Percentiles rank a stretch among this genome's conserved stretches.
These are phyloP conservation scores for Parazoanthus swiftii DNA, from an alignment of 92 coral and sea anemone genomes.

Conservation along the genomic window DNA sequence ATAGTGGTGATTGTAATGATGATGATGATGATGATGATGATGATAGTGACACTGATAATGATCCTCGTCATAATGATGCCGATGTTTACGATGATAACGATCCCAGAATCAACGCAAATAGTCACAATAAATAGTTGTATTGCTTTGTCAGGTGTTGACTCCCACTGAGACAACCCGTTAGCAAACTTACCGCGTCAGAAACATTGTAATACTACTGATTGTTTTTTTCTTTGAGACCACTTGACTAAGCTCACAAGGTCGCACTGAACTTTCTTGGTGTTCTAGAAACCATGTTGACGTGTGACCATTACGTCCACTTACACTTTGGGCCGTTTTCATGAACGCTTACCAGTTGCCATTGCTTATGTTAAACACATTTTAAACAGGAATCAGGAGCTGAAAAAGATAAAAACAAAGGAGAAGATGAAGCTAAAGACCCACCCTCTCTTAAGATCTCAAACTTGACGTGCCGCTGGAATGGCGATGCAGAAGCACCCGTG, in stretches of 20 bases:
- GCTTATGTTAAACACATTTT: not conserved
- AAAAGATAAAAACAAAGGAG: constrained; percentile 26
- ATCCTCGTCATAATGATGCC: too few relatives aligned
- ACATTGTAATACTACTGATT: too few relatives aligned
- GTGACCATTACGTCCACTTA: not conserved
- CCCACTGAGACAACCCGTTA: not conserved
- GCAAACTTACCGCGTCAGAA: too few relatives aligned
- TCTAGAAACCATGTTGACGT: too few relatives aligned
- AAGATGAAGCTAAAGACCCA: constrained; percentile 29
- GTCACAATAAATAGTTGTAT: too few relatives aligned
- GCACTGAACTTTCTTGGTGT: too few relatives aligned
- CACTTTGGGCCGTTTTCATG: not conserved
- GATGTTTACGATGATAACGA: not conserved
- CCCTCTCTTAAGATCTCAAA: constrained; percentile 43
- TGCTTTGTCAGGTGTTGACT: not conserved
- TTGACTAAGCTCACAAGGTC: not conserved
- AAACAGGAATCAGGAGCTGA: constrained; percentile 19
- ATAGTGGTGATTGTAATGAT: too few relatives aligned
- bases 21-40: not conserved
- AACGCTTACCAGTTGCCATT: not conserved
- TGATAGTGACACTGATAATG: not conserved
- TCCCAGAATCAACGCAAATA: not conserved
- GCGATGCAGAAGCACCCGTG: constrained; percentile 72
- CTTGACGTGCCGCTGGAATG: constrained; percentile 88
- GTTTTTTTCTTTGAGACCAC: not conserved